A percentile compares a stretch with the other conserved stretches of the same genome.
These are phyloP conservation scores for Myripristis jacobus DNA, from an alignment of 2,797 vertebrate genomes.

Conservation along the genomic window DNA sequence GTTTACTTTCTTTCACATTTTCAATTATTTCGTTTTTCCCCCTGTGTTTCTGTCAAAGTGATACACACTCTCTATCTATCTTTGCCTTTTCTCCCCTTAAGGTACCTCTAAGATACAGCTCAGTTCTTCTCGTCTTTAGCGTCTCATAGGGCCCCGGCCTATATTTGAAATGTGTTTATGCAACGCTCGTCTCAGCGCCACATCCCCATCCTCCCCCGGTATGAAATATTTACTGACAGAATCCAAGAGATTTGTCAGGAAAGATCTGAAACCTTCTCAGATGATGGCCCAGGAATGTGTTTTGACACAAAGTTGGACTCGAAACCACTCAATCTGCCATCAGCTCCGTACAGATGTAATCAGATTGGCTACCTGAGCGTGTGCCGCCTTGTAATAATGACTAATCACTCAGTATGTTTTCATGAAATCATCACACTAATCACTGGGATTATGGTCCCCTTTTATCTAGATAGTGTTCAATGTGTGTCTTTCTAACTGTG, in stretches of 20 bases:
- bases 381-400: conserved; percentile 19
- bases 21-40: not conserved
- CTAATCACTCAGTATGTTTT: conserved; percentile 54
- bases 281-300: conserved; percentile 42
- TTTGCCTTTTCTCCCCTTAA: not conserved
- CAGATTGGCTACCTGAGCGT: conserved; percentile 50
- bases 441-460: conserved; percentile 17
- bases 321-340: conserved; percentile 46
- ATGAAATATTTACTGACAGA: conserved; percentile 65
- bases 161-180: conserved; percentile 43
- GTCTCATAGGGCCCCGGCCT: not conserved
- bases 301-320: conserved; percentile 47
- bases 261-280: conserved; percentile 33
- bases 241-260: conserved; percentile 44
- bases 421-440: conserved; percentile 21
- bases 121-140: conserved; percentile 4
- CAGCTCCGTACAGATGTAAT: conserved; percentile 26
- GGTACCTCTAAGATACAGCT: conserved; percentile 7
- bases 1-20: not conserved
- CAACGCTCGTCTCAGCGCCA: conserved; percentile 34
- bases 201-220: conserved; percentile 17
- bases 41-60: not conserved
- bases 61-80: not conserved
- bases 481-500: conserved; percentile 2
- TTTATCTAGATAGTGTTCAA: conserved; percentile 40